Evolutionary conservation across 2,113 vertebrate genomes (phyloP), one percentile per base, ranked within the genome.

Genomic region (Nothobranchius furzeri): DNA sequence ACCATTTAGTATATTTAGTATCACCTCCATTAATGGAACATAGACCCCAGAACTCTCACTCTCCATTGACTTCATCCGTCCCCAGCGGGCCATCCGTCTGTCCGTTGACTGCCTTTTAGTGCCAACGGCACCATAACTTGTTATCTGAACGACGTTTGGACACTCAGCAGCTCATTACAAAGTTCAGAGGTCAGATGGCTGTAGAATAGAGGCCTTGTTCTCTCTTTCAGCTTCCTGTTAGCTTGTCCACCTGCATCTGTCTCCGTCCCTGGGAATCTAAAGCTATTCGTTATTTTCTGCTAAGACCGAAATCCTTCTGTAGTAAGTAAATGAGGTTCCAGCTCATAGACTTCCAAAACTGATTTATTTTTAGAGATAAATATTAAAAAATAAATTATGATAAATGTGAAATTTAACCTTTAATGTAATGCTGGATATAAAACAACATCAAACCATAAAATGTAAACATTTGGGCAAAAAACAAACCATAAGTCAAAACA

Each of bases 21-120:
- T 84, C 69, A 60, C 79, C 75, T 49, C 87, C 81, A 88, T 90
- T 90, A 91, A 72, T 75, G 87, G 78, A 68, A 79, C 83, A 79
- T 73, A 71, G 67, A 83, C 60, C 80, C 79, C 79, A 78, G 76
- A 58, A 77, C 51, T 76, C 75, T 73, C 70, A 67, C 73, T 76
- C 77, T 61, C 75, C 77, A 79, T 79, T 85, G 79, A 85, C 89
- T 90, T 80, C 75, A 72, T 81, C 69, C 74, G 65, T 85, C 87
- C 83, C 83, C 79, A 36, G 70, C n/a, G 72, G 84, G 81, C 88
- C 72, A 90, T 90, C 79, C 81, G 72, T 89, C 88, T 83, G 79
- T 90, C 83, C 83, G 85, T 82, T 85, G 83, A 87, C 84, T 86
- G 79, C 88, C 88, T 86, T 89, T 89, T 86, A 79, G 85, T 81